Evolutionary conservation across 2,888 invertebrate species (phyloP), one percentile per base, ranked within the genome.

Genomic region (Oscheius onirici): DNA sequence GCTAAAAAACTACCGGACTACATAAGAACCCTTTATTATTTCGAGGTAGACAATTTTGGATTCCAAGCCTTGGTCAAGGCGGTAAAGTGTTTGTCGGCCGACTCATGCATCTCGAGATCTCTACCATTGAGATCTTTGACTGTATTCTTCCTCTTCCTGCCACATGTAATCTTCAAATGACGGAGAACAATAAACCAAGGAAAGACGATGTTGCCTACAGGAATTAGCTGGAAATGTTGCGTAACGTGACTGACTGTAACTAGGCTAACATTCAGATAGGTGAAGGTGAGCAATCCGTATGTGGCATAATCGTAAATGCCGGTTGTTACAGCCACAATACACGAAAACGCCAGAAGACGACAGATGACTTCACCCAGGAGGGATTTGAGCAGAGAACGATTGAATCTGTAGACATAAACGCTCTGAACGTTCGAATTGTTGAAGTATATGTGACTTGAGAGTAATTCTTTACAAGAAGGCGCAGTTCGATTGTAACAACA

Each of bases 131-230:
- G 20, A 24, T 52, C 52, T 24, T 46, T 46, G 15, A 46, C 46
- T 8, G 46, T 55, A 11, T 11, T 22, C 26, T 22, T 26, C 8
- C n/a, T 26, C n/a, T 26, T 26, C n/a, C n/a, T 55, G 1, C 22
- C 54, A 26, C 54, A 26, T 24, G n/a, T 55, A 3, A 55, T 55
- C 13, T 55, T 55, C 26, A 22, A 1, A 13, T 22, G 26, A 3
- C 26, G 22, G 28, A 55, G 22, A 11, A 26, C 54, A 6, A 55
- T 55, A 10, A 55, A 55, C 22, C 26, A 26, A 2, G 54, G 54
- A 26, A 55, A 55, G 54, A n/a, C 26, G 13, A 55, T 55, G 54
- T 55, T 55, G n/a, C 54, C 54, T 24, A 55, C 34, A n/a, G 54
- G 26, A 13, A 55, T 22, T 22, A 55, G 11, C 54, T 55, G n/a